Base-by-base conservation (phyloP, 1,140 invertebrate species). In the Mactra quadrangularis region DNA sequence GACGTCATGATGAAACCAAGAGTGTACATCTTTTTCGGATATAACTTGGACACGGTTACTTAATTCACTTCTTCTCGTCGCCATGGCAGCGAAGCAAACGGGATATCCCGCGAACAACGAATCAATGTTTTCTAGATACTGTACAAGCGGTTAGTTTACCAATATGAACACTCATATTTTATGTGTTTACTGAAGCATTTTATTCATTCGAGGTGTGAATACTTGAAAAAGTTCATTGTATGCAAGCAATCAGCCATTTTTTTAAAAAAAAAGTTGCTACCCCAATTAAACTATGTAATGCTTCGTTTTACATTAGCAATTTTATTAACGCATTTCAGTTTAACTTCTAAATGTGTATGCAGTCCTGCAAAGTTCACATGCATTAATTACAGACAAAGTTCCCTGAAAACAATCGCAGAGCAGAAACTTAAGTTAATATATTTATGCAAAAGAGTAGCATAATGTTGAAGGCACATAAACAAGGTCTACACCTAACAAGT, bases 181-280 rank as follows among this genome's bases (percentile, higher is more conserved):
- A 68, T 50, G 64, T 25, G 64, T 2, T 19, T 50, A 68, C 64
- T 68, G 64, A 68, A 68, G 64, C 64, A 68, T 68, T 68, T 3
- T 29, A n/a, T 15, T 7, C 17, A 29, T 68, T 68, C 25, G 45
- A 50, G 41, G 64, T 50, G 64, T 68, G 64, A 68, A 68, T 19
- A 47, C 38, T n/a, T n/a, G n/a, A n/a, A n/a, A n/a, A n/a, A n/a
- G n/a, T 25, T 45, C 15, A 45, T 64, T 2, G 47, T 64, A 64
- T 22, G 15, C 60, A 45, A 38, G n/a, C 41, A 45, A 38, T 64
- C 3, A 45, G 60, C 25, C 22, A 45, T 41, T 64, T 45, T 25
- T 60, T 7, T 27, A n/a, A 45, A n/a, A n/a, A n/a, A n/a, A n/a
- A n/a, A n/a, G n/a, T n/a, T n/a, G n/a, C n/a, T n/a, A n/a, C n/a